Conservation (phyloP, 2,113 vertebrate species). For the Mungos mungo region DNA sequence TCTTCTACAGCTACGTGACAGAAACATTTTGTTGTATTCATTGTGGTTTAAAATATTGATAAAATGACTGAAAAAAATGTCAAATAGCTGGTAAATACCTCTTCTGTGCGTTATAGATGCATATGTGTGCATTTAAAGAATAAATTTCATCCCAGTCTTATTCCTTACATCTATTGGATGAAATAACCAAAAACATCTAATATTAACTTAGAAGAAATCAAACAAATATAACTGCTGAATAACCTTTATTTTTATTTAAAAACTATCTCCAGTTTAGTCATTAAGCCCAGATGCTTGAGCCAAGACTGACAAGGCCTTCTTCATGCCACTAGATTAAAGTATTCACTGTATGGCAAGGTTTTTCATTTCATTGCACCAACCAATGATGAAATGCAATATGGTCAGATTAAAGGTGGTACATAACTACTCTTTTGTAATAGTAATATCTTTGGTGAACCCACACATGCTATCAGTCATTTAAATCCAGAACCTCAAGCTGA, state of each 20-base stretch:
- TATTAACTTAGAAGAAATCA: conserved; percentile 47
- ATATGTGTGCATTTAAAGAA: not conserved
- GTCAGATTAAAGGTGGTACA: conserved; percentile 84
- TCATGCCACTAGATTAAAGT: conserved; percentile 85
- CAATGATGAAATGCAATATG: conserved; percentile 86
- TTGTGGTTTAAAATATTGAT: not conserved
- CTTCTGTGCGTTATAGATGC: not conserved
- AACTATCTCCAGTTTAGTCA: conserved; percentile 77
- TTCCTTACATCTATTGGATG: not conserved
- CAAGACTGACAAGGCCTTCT: conserved; percentile 79
- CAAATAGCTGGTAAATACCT: not conserved
- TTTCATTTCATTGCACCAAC: conserved; percentile 83
- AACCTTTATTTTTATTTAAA: conserved; percentile 49
- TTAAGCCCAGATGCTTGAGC: conserved; percentile 78
- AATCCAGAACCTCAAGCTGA: conserved; percentile 80
- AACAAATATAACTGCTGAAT: conserved; percentile 64
- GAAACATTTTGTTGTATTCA: not conserved
- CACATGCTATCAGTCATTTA: conserved; percentile 79
- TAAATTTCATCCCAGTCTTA: not conserved
- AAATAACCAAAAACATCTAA: conserved; percentile 9
- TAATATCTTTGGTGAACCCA: conserved; percentile 15
- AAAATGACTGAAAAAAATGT: not conserved
- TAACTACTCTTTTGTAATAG: conserved; percentile 67
- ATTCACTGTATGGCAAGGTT: conserved; percentile 76
- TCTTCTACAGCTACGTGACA: not conserved